Conservation (phyloP, 2,113 vertebrate genomes). For the Columba livia region DNA sequence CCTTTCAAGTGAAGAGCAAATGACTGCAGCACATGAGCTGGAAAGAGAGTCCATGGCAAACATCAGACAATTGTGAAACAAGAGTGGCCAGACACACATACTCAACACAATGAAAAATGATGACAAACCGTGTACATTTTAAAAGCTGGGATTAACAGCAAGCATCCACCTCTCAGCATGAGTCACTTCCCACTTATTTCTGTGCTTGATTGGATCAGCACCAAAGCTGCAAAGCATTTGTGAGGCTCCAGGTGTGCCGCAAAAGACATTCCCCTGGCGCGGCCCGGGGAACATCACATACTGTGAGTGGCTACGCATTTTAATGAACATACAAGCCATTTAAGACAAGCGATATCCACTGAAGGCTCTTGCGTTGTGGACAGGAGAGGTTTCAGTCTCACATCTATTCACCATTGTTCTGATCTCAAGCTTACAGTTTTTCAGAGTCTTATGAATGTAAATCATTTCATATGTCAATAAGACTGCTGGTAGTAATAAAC, state of each 20-base stretch:
- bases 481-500: neutral
- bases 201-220: slow-evolving; percentile 24
- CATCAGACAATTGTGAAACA: neutral
- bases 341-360: neutral
- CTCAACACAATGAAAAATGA: slow-evolving; percentile 38
- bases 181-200: slow-evolving; percentile 29
- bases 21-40: neutral
- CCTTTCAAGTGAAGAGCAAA: neutral
- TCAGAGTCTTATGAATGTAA: neutral
- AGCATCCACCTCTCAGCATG: slow-evolving; percentile 13
- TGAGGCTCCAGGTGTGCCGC: neutral
- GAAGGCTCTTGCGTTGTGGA: neutral
- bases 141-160: slow-evolving; percentile 31
- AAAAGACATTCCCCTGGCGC: neutral
- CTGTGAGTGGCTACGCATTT: rapidly evolving
- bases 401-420: neutral
- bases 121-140: slow-evolving; percentile 14
- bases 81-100: neutral
- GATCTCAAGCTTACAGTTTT: neutral
- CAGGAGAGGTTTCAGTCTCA: neutral
- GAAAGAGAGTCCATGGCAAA: slow-evolving; percentile 16
- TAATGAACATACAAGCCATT: neutral
- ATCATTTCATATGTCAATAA: neutral
- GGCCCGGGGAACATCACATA: neutral
- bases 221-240: neutral